phyloP scores from a whole-genome alignment of 2,113 vertebrate genomes.

The Otolemur garnettii region DNA sequence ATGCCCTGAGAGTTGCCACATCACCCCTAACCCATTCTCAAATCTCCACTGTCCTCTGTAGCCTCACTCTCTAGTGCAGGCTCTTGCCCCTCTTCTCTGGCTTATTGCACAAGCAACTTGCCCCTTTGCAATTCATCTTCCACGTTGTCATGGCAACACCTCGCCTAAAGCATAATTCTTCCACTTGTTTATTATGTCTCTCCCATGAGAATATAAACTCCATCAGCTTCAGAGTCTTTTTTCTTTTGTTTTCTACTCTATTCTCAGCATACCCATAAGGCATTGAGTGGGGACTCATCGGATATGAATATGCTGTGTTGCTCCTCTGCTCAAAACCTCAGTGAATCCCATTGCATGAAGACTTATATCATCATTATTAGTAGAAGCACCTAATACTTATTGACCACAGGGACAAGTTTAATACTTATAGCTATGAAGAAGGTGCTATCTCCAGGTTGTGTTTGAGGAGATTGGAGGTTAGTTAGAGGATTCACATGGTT shows the following conservation, averaged over 20 bases:
- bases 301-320: neutral
- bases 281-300: neutral
- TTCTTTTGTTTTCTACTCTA: neutral
- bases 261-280: neutral
- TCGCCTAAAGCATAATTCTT: neutral
- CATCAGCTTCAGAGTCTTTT: neutral
- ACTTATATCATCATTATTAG: slow-evolving; percentile 10
- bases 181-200: neutral
- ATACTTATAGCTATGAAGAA: neutral
- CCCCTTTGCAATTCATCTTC: neutral
- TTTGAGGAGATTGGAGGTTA: neutral
- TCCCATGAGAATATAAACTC: neutral
- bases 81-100: neutral
- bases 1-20: neutral
- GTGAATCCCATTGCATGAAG: neutral
- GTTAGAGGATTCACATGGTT: neutral
- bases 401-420: neutral
- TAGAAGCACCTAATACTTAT: neutral
- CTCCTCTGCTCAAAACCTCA: neutral
- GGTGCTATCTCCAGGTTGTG: neutral
- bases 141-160: neutral
- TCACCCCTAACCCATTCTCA: neutral
- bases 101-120: neutral
- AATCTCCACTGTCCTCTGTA: neutral
- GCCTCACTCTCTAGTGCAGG: neutral